Evolutionary conservation across 2,888 invertebrate genomes (phyloP).

Genomic region (Spodoptera littoralis): DNA sequence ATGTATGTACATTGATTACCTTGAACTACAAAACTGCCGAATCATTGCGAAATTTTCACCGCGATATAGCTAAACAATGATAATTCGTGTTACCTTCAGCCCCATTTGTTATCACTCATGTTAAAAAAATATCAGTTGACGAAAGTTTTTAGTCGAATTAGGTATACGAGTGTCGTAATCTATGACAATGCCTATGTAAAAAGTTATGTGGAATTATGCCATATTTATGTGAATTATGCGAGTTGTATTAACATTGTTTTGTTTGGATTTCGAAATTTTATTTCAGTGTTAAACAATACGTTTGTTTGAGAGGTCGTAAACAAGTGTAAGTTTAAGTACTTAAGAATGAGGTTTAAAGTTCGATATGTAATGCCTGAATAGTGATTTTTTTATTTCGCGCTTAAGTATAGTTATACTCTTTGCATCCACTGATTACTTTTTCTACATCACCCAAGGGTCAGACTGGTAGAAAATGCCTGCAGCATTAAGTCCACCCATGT

Average conservation of each 20-base stretch:
- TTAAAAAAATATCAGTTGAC: conserved; percentile 27
- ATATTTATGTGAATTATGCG: conserved; percentile 52
- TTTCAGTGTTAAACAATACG: not conserved
- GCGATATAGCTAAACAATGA: conserved; percentile 36
- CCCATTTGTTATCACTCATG: conserved; percentile 22
- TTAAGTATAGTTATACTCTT: too few relatives aligned
- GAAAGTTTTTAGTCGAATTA: conserved; percentile 36
- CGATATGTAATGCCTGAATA: too few relatives aligned
- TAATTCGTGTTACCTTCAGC: conserved; percentile 53
- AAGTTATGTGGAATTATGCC: conserved; percentile 56
- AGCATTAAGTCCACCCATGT: too few relatives aligned
- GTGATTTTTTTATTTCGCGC: too few relatives aligned
- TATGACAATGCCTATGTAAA: conserved; percentile 36
- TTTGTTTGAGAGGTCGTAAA: conserved; percentile 18
- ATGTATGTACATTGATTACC: not conserved
- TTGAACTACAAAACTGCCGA: conserved; percentile 4
- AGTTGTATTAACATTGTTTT: conserved; percentile 27
- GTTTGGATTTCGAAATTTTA: conserved; percentile 22
- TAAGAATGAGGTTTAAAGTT: too few relatives aligned
- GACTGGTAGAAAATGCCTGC: too few relatives aligned
- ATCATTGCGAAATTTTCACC: conserved; percentile 32
- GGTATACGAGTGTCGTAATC: conserved; percentile 28
- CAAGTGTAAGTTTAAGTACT: conserved; percentile 3
- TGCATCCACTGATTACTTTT: too few relatives aligned
- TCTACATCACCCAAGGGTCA: too few relatives aligned